A percentile compares a stretch with the other conserved stretches of the same genome.
These are phyloP conservation scores for Heteromurus nitidus DNA, from an alignment of 2,888 invertebrate species.

Conservation along the genomic window DNA sequence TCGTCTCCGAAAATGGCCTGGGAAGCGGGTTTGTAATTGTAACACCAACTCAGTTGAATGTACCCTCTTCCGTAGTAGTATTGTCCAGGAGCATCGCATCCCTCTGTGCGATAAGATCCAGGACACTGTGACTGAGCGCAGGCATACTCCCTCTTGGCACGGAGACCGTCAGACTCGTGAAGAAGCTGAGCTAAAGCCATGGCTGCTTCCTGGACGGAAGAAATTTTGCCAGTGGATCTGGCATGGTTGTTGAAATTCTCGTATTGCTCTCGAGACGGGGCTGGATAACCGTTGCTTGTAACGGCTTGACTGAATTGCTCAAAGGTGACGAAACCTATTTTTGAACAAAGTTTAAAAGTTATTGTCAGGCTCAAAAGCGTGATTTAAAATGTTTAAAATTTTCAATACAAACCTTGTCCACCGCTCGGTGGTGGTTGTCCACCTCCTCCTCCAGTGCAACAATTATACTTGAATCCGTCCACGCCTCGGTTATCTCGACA, in stretches of 20 bases:
- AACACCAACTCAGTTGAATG: slow-evolving; percentile 70
- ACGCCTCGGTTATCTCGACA: slow-evolving; percentile 18
- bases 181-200: slow-evolving; percentile 69
- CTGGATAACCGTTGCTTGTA: slow-evolving; percentile 68
- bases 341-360: too few species aligned
- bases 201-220: slow-evolving; percentile 62
- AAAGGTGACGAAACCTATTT: slow-evolving; percentile 14
- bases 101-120: slow-evolving; percentile 32
- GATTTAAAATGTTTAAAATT: too few species aligned
- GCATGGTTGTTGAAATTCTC: slow-evolving; percentile 39
- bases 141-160: slow-evolving; percentile 65
- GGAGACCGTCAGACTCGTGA: slow-evolving; percentile 61
- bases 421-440: too few species aligned
- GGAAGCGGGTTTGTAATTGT: slow-evolving; percentile 65
- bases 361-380: too few species aligned
- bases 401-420: too few species aligned
- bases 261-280: slow-evolving; percentile 58
- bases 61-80: slow-evolving; percentile 67
- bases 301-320: slow-evolving; percentile 64
- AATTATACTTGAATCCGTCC: slow-evolving; percentile 24
- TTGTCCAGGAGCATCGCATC: slow-evolving; percentile 48
- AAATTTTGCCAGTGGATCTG: slow-evolving; percentile 28
- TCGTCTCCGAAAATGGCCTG: slow-evolving; percentile 62
- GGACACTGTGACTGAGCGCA: slow-evolving; percentile 54
- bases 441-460: slow-evolving; percentile 16